Base-by-base conservation (phyloP, 2,888 invertebrate genomes). In the Scotopteryx bipunctaria region DNA sequence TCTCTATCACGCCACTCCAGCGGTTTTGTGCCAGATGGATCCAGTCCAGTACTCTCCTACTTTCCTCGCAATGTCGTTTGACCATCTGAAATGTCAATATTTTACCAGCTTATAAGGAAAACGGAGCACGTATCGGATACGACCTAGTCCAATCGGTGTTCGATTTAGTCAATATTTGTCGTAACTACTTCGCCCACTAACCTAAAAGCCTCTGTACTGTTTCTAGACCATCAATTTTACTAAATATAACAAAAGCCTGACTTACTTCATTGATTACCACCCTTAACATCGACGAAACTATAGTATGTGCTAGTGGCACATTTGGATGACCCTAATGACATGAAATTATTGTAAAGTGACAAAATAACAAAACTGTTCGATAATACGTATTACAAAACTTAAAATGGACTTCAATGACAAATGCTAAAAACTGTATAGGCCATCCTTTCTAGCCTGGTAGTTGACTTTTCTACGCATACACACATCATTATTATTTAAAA, bases 141-240 rank as follows among this genome's bases (percentile, higher is more conserved):
- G 16, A 53, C 36, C 33, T 41, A 47, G 43, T 37, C 23, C 31
- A 48, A 48, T 38, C 32, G 6, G 13, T 50, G 19, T 45, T 51
- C 17, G 38, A 47, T 43, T 19, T 31, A 25, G 40, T 57, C 33
- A 45, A 53, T 56, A 53, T 53, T 53, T 52, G 37, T 23, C 31
- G 17, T 9, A 3, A 0, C 40, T 44, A 48, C 44, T 32, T 51
- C 55, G 55, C 61, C 60, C 55, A 64, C 52, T 67, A 63, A 66
- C 69, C 68, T 61, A 41, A 64, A 65, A 62, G 43, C 27, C 41
- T 37, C 41, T 49, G 62, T 50, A n/a, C 64, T 37, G 64, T 69
- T 46, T 27, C 44, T 57, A 50, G 59, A 45, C 60, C 59, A 57
- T 61, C 48, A 63, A 51, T 51, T 37, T 45, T 16, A 29, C 57